These are phyloP conservation scores for Schizopygopsis pylzovi DNA, from an alignment of 2,797 vertebrate genomes.

Conservation along the genomic window DNA sequence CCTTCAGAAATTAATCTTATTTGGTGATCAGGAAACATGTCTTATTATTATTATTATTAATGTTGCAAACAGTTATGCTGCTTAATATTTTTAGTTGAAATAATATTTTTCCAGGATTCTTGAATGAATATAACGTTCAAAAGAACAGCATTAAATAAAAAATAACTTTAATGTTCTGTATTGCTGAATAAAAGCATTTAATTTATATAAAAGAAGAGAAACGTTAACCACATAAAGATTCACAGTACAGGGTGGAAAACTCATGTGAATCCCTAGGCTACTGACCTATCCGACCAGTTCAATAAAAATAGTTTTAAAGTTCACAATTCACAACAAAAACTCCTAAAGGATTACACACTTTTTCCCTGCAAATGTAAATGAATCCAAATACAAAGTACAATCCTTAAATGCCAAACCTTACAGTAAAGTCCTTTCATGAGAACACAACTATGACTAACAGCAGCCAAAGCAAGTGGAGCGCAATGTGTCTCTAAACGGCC, in stretches of 20 bases:
- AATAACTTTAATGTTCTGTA: background rate
- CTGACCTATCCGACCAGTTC: too few relatives aligned
- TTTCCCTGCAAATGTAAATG: background rate
- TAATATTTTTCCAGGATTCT: background rate
- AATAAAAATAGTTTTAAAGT: background rate
- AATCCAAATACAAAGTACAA: background rate
- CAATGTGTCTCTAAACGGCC: constrained; percentile 3
- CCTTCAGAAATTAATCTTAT: background rate
- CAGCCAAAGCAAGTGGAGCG: constrained; percentile 18
- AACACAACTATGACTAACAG: background rate
- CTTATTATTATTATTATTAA: background rate
- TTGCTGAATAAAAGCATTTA: background rate
- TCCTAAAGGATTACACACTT: background rate
- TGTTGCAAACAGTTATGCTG: background rate
- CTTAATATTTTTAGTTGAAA: background rate
- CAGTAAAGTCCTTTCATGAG: background rate
- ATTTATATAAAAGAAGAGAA: background rate
- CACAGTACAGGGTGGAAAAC: background rate
- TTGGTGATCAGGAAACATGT: background rate
- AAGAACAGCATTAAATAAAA: background rate
- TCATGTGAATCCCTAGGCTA: background rate
- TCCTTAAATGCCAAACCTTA: background rate
- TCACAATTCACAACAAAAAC: background rate
- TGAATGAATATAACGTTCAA: background rate
- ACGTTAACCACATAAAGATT: background rate